Percentiles rank a stretch among this genome's conserved stretches.
Conservation (phyloP, 2,797 vertebrate genomes). For the Karalla daura region DNA sequence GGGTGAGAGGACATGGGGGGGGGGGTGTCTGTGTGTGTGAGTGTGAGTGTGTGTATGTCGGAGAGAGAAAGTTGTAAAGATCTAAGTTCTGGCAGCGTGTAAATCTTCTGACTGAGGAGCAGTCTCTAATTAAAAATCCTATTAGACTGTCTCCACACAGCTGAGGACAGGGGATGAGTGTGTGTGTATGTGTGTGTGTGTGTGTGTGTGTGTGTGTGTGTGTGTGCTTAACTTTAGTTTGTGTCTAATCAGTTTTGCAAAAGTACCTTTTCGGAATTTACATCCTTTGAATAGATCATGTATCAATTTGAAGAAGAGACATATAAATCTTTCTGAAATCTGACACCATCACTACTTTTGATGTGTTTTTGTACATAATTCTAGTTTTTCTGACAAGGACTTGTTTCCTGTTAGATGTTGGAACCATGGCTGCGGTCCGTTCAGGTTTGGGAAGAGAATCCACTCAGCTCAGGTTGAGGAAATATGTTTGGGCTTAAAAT, state of each 20-base stretch:
- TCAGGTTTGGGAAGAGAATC: too few relatives aligned
- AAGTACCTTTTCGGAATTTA: too few relatives aligned
- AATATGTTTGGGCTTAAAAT: too few relatives aligned
- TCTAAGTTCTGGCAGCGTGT: background rate
- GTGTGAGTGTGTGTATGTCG: background rate
- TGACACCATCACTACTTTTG: too few relatives aligned
- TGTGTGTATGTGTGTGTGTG: background rate
- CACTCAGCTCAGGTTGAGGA: too few relatives aligned
- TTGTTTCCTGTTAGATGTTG: too few relatives aligned
- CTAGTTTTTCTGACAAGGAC: too few relatives aligned
- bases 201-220: background rate
- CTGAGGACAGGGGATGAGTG: background rate
- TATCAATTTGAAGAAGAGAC: too few relatives aligned
- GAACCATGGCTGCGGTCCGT: too few relatives aligned
- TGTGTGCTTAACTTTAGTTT: background rate
- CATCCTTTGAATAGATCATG: too few relatives aligned
- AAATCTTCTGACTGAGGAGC: conserved; percentile 5
- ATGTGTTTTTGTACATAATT: too few relatives aligned
- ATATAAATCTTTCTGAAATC: too few relatives aligned
- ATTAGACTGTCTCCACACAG: conserved; percentile 10
- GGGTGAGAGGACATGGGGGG: background rate
- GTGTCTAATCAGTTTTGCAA: background rate
- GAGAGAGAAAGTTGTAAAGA: background rate
- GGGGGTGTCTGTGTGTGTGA: background rate
- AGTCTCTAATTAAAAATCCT: conserved; percentile 15